Base-by-base conservation (phyloP, 2,888 invertebrate species). In the Diarsia dahlii region DNA sequence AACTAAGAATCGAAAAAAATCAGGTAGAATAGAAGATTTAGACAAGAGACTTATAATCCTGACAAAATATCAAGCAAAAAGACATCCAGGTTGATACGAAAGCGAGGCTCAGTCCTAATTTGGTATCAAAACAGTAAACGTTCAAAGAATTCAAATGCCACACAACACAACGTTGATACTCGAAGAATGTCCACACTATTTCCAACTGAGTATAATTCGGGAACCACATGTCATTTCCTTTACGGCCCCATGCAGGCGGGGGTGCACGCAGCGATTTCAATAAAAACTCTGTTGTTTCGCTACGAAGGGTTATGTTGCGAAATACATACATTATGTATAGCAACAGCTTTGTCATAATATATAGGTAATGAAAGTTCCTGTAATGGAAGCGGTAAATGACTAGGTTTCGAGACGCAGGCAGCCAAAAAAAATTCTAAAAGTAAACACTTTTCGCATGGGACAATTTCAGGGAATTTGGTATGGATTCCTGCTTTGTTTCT, bases 181-280 rank as follows among this genome's bases (percentile, higher is more conserved):
- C n/a, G 2, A 23, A 70, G 68, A 78, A 56, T 87, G 83, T 95
- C 95, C 92, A 90, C 69, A 86, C 45, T 84, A 88, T 80, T 45
- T 82, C 90, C 89, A 82, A 85, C 91, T 80, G 60, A 81, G 86
- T 88, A 91, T 90, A 94, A 94, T 95, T 96, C 91, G 95, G 93
- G 94, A 91, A 95, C 95, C 96, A 96, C 95, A 96, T 96, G 96
- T 96, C 95, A 95, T 95, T 96, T 96, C 96, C 96, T 95, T 93
- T 94, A 87, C 81, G 91, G 91, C 91, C 93, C 93, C 93, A 92
- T 93, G 92, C 93, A 92, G 92, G 92, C 92, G 72, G 77, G 89
- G 87, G 86, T 88, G 85, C 84, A 84, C 78, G 89, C 78, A 79
- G 87, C 83, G 89, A 89, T 89, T 90, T 89, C 89, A 90, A 93